A percentile compares a stretch with the other conserved stretches of the same genome.
Conservation (phyloP, 1,140 invertebrate genomes). For the Bathynomus jamesi region DNA sequence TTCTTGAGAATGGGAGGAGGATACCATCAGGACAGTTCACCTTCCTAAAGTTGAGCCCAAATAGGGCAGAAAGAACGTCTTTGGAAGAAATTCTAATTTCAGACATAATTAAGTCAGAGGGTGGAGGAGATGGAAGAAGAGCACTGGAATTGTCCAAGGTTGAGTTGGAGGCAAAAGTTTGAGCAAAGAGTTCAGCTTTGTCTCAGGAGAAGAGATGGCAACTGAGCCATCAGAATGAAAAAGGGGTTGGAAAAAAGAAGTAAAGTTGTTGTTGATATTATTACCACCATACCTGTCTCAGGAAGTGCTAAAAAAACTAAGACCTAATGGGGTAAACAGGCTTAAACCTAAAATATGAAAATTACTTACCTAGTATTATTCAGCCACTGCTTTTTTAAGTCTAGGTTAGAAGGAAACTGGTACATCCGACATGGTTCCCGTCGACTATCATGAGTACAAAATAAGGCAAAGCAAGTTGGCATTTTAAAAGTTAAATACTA, state of each 20-base stretch:
- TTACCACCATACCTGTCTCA: neutral
- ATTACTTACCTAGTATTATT: neutral
- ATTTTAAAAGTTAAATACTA: neutral
- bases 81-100: too few relatives aligned
- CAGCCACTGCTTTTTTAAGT: neutral
- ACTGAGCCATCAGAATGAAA: neutral
- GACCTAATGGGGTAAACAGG: neutral
- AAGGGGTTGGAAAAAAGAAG: neutral
- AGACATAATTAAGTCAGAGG: too few relatives aligned
- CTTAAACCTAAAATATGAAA: neutral
- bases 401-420: neutral
- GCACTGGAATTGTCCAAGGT: too few relatives aligned
- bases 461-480: neutral
- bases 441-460: neutral
- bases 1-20: too few relatives aligned
- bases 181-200: neutral
- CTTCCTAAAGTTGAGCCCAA: too few relatives aligned
- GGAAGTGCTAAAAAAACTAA: neutral
- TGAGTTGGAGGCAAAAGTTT: too few relatives aligned
- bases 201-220: neutral
- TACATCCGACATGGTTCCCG: neutral
- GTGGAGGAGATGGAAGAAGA: too few relatives aligned
- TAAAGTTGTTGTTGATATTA: neutral
- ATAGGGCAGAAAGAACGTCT: too few relatives aligned
- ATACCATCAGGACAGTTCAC: too few relatives aligned